These are phyloP conservation scores for Halesus radiatus DNA, from an alignment of 1,140 invertebrate species.

Conservation along the genomic window DNA sequence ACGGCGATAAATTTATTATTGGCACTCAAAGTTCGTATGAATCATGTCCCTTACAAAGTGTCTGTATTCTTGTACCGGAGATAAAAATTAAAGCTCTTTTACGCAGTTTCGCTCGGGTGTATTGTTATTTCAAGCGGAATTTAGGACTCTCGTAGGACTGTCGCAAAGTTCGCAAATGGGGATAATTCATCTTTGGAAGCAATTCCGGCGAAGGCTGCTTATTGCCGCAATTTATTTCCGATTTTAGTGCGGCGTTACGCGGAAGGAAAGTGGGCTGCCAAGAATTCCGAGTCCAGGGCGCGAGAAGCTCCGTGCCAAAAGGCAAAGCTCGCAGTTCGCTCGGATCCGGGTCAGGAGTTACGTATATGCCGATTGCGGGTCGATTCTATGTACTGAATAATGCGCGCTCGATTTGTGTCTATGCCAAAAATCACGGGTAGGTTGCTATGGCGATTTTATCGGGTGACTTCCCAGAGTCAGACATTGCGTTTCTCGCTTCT, in stretches of 20 bases:
- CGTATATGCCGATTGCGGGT: not conserved
- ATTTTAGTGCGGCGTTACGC: conserved; percentile 9
- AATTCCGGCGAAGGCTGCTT: not conserved
- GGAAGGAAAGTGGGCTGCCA: not conserved
- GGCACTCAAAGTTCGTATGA: not conserved
- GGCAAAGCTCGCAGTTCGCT: too few species aligned
- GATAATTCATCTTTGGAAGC: conserved; percentile 11
- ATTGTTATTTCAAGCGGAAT: not conserved
- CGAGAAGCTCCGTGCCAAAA: conserved; percentile 1
- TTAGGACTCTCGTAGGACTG: too few species aligned
- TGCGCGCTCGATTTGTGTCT: too few species aligned
- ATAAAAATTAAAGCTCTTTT: conserved; percentile 10
- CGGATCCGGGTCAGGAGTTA: conserved; percentile 17
- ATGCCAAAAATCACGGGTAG: too few species aligned
- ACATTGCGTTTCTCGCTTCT: too few species aligned
- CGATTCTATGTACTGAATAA: too few species aligned
- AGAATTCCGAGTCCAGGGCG: not conserved
- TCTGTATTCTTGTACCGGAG: not conserved
- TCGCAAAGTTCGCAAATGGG: conserved; percentile 5
- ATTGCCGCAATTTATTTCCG: conserved; percentile 7
- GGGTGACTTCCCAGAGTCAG: too few species aligned
- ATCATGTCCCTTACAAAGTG: too few species aligned
- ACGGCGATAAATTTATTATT: not conserved
- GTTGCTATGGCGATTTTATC: too few species aligned
- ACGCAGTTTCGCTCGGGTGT: not conserved